Evolutionary conservation across 2,797 vertebrate species (phyloP).

Genomic region (Pagetopsis macropterus): DNA sequence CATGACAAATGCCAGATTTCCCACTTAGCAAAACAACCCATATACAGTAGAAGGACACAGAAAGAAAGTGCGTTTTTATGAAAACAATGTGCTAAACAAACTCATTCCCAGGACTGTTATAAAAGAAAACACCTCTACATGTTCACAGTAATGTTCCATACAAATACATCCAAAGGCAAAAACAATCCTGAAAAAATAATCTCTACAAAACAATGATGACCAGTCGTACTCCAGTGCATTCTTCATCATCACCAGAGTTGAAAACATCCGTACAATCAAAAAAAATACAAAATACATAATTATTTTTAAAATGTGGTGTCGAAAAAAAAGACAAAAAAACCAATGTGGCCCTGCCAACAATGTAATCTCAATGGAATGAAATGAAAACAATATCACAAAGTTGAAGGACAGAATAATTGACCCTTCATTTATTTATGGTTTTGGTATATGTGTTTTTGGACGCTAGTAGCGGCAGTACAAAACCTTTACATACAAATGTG

Average conservation of each 20-base stretch:
- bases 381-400: slow-evolving; percentile 48
- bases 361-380: slow-evolving; percentile 46
- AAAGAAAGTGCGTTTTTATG: slow-evolving; percentile 77
- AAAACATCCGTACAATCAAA: slow-evolving; percentile 60
- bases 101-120: slow-evolving; percentile 33
- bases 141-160: slow-evolving; percentile 75
- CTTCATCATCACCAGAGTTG: slow-evolving; percentile 66
- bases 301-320: slow-evolving; percentile 38
- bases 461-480: slow-evolving; percentile 23
- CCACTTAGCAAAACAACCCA: slow-evolving; percentile 27
- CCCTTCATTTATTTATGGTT: slow-evolving; percentile 47
- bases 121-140: slow-evolving; percentile 54
- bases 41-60: slow-evolving; percentile 57
- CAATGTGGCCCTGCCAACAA: slow-evolving; percentile 74
- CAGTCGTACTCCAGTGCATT: slow-evolving; percentile 56
- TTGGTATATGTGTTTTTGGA: slow-evolving; percentile 72
- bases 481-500: slow-evolving; percentile 28
- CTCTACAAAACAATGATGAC: slow-evolving; percentile 71
- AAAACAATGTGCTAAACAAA: slow-evolving; percentile 55
- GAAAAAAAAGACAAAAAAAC: slow-evolving; percentile 53
- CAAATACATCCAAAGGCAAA: slow-evolving; percentile 64
- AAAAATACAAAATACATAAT: slow-evolving; percentile 52
- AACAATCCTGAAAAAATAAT: slow-evolving; percentile 80
- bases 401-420: slow-evolving; percentile 37
- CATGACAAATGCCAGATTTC: slow-evolving; percentile 33